A percentile compares a stretch with the other conserved stretches of the same genome.
Conservation (phyloP, 2,797 vertebrate genomes). For the Poeciliopsis paucimaculata region DNA sequence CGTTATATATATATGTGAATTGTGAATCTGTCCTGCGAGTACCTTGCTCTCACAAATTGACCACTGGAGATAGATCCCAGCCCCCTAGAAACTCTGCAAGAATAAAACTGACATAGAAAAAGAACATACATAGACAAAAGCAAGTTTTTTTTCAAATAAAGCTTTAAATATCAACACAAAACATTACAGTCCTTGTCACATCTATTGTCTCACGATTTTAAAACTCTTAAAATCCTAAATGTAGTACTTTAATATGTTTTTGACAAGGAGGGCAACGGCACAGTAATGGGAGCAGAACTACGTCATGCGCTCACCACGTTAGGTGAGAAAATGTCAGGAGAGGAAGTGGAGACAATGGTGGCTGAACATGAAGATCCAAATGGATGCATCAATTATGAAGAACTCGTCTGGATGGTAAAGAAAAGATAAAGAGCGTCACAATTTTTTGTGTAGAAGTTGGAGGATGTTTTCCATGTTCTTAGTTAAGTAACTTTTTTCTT, state of each 20-base stretch:
- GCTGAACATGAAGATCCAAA: no score
- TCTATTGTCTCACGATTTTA: not conserved
- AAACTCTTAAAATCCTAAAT: not conserved
- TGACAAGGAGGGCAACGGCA: no score
- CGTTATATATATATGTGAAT: not conserved
- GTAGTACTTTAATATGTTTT: not conserved
- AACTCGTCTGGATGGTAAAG: no score
- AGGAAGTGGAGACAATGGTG: no score
- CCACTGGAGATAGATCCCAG: not conserved
- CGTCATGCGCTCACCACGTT: no score
- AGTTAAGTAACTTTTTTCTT: conserved; percentile 28
- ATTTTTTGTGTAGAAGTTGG: no score
- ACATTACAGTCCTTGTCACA: not conserved
- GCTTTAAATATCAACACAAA: not conserved
- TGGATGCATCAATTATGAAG: no score
- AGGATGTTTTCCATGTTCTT: conserved; percentile 31
- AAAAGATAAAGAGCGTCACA: no score
- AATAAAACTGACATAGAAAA: not conserved
- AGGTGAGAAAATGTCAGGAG: no score
- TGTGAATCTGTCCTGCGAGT: not conserved
- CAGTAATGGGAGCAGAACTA: no score
- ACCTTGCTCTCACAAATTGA: not conserved
- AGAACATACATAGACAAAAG: not conserved
- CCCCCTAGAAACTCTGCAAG: not conserved
- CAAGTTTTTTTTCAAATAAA: not conserved